phyloP scores from a whole-genome alignment of 2,113 vertebrate genomes.

The Charina bottae region DNA sequence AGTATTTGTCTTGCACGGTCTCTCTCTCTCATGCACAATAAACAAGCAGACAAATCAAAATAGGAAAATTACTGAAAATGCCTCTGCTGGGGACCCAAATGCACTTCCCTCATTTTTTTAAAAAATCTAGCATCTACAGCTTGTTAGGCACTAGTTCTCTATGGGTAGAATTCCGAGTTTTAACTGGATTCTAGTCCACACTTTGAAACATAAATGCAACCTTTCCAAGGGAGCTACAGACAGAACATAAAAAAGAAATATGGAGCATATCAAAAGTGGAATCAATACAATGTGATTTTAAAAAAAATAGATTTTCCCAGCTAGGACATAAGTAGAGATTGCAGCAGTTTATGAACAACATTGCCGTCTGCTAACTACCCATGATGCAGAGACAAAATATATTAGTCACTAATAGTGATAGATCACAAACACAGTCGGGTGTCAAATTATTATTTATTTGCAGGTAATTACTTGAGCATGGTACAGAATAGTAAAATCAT shows the following conservation, averaged over 20 bases:
- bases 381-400: constrained; percentile 16
- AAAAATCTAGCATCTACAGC: not conserved
- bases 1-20: not conserved
- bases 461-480: constrained; percentile 26
- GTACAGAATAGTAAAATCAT: constrained; percentile 20
- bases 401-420: constrained; percentile 23
- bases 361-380: constrained; percentile 12
- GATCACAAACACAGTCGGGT: constrained; percentile 24
- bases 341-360: constrained; percentile 10
- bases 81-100: not conserved
- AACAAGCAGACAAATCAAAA: not conserved
- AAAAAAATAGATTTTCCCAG: constrained; percentile 33
- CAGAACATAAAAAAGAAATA: constrained; percentile 11
- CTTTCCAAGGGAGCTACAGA: constrained; percentile 9
- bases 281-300: constrained; percentile 39
- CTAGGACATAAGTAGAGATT: constrained; percentile 31
- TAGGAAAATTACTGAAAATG: not conserved
- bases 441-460: constrained; percentile 42
- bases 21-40: not conserved
- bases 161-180: not conserved
- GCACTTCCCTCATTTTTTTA: not conserved
- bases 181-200: not conserved
- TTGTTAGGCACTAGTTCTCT: not conserved
- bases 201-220: not conserved
- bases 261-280: constrained; percentile 32